Conservation (phyloP, 2,797 vertebrate species). For the Coregonus sp. region DNA sequence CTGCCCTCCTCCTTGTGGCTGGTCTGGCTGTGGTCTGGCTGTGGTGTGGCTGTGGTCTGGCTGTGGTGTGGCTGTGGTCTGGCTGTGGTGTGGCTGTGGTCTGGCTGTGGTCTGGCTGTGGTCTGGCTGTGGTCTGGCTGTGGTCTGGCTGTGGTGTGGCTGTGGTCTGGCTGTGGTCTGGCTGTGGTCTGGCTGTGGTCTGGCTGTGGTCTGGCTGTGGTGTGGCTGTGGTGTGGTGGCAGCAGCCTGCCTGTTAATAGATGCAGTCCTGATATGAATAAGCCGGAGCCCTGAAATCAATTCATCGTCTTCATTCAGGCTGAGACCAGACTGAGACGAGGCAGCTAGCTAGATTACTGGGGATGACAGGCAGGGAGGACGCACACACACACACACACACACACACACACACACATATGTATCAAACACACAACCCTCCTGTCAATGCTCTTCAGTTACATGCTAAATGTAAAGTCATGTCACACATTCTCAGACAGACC, state of each 20-base stretch:
- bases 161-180: too few relatives aligned
- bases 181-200: too few relatives aligned
- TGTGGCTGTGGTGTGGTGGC: not conserved
- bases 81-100: too few relatives aligned
- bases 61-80: too few relatives aligned
- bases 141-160: too few relatives aligned
- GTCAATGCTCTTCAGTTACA: not conserved
- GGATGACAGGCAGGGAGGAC: not conserved
- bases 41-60: too few relatives aligned
- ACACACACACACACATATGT: not conserved
- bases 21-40: too few relatives aligned
- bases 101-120: not conserved
- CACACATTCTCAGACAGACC: not conserved
- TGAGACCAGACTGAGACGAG: not conserved
- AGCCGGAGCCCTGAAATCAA: not conserved
- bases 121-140: too few relatives aligned
- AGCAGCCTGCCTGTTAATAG: not conserved
- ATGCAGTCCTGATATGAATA: not conserved
- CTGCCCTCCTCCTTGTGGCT: too few relatives aligned
- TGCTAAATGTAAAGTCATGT: not conserved
- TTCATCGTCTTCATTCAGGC: too few relatives aligned
- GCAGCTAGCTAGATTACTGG: not conserved
- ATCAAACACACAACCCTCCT: too few relatives aligned
- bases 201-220: not conserved
- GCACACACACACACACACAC: not conserved